Evolutionary conservation across 2,113 vertebrate species (phyloP).

Genomic region (Pithys albifrons): DNA sequence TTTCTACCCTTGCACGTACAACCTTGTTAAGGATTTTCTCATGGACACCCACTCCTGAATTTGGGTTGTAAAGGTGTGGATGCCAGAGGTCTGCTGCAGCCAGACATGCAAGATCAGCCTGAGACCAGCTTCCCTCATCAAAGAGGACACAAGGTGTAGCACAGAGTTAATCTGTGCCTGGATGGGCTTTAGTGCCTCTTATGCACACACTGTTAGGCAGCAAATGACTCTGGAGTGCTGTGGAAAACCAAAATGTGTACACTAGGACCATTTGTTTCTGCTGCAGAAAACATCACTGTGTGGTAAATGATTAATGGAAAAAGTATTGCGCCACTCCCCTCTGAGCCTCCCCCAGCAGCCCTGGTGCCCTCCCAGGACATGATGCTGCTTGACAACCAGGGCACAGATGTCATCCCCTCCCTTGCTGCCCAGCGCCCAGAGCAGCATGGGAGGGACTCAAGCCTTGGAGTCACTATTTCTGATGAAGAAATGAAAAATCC

Average conservation of each 20-base stretch:
- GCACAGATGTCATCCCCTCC: background rate
- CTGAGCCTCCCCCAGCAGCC: background rate
- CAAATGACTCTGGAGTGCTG: background rate
- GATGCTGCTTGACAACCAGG: background rate
- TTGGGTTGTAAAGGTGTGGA: too few relatives aligned
- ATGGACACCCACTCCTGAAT: accelerated
- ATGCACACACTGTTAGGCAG: background rate
- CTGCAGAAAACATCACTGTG: background rate
- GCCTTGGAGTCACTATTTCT: background rate
- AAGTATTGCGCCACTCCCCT: background rate
- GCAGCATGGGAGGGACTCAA: background rate
- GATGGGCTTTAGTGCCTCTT: constrained; percentile 8
- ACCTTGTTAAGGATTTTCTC: background rate
- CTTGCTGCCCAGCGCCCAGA: background rate
- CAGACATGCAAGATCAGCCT: background rate
- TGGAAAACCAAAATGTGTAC: background rate
- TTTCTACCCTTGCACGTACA: background rate
- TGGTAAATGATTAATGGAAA: background rate
- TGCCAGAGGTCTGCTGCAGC: background rate
- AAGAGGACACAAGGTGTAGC: background rate
- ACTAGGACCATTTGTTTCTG: background rate
- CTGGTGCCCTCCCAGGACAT: background rate
- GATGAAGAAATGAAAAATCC: background rate
- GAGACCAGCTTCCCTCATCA: background rate
- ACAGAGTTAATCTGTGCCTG: background rate